phyloP scores from a whole-genome alignment of 2,113 vertebrate species.

The Narcine bancroftii region DNA sequence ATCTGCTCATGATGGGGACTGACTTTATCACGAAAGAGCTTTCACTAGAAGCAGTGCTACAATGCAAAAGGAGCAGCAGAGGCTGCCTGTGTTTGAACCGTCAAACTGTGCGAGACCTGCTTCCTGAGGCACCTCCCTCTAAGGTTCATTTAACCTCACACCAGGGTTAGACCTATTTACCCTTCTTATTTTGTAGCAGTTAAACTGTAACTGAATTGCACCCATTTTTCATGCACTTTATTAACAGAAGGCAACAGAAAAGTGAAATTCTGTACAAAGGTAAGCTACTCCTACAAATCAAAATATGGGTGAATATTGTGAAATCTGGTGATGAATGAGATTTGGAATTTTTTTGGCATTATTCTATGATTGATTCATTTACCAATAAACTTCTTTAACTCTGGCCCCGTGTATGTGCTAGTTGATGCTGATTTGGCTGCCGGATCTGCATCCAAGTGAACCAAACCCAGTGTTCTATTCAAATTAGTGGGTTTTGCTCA shows the following conservation, averaged over 20 bases:
- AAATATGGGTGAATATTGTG: neutral
- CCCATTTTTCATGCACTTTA: slow-evolving; percentile 29
- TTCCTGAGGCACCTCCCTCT: neutral
- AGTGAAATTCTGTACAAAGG: slow-evolving; percentile 30
- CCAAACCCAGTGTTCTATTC: neutral
- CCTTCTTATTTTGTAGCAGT: neutral
- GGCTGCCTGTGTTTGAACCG: neutral
- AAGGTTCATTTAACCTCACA: too few species aligned
- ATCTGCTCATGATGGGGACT: neutral
- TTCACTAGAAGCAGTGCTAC: neutral
- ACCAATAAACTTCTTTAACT: slow-evolving; percentile 31
- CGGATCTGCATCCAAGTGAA: neutral
- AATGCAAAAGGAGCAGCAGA: neutral
- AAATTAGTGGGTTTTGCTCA: neutral
- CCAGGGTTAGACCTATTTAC: neutral
- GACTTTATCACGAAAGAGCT: neutral
- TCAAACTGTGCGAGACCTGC: neutral
- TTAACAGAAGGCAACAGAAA: slow-evolving; percentile 34
- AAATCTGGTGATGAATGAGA: neutral
- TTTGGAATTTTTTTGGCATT: slow-evolving; percentile 9
- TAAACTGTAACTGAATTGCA: slow-evolving; percentile 3
- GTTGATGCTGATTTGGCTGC: neutral
- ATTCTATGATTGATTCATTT: slow-evolving; percentile 28
- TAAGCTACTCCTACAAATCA: neutral
- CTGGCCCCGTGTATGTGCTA: neutral